phyloP scores from a whole-genome alignment of 2,888 invertebrate genomes.

The Digitonthophagus gazella region DNA sequence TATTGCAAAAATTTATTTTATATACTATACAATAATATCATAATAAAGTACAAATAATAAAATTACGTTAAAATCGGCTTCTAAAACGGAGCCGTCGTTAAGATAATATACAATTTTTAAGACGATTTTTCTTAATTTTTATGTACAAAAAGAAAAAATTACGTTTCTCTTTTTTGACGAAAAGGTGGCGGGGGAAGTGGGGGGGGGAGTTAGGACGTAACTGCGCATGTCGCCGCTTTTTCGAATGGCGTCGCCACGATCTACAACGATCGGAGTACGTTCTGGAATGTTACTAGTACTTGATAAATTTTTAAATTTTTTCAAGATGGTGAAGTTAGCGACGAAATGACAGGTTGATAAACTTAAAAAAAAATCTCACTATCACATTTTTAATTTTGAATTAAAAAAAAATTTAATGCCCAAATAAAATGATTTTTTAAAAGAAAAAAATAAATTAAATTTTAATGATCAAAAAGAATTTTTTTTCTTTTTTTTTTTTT shows the following conservation, averaged over 20 bases:
- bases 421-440: neutral
- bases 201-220: neutral
- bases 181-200: neutral
- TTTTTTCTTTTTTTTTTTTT: neutral
- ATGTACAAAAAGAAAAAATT: neutral
- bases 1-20: conserved; percentile 17
- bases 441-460: neutral
- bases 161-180: neutral
- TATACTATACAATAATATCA: conserved; percentile 17
- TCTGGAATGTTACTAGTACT: conserved; percentile 10
- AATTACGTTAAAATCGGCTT: neutral
- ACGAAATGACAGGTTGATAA: conserved; percentile 1
- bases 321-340: neutral
- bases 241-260: neutral
- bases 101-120: neutral
- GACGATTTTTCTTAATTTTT: neutral
- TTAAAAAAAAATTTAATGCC: conserved; percentile 4
- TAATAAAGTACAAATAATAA: conserved; percentile 14
- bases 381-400: neutral
- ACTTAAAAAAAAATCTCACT: neutral
- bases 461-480: too few relatives aligned
- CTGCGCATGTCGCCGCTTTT: neutral
- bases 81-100: conserved; percentile 13
- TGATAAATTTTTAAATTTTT: neutral
- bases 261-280: neutral